These are phyloP conservation scores for Plestiodon gilberti DNA, from an alignment of 2,113 vertebrate species.

Conservation along the genomic window DNA sequence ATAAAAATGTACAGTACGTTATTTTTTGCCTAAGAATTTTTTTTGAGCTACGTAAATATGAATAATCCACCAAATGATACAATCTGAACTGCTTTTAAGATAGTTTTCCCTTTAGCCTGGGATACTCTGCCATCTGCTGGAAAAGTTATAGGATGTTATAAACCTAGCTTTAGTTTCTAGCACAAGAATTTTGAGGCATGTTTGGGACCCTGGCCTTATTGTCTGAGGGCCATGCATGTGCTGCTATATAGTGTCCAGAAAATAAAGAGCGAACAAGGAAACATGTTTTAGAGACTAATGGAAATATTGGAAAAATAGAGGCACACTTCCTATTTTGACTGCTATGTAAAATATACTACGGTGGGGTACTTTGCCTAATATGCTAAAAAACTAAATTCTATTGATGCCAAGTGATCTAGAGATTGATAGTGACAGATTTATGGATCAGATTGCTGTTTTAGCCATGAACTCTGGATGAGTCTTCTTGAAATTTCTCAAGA, in stretches of 20 bases:
- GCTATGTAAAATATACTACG: not conserved
- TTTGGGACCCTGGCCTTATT: not conserved
- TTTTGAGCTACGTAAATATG: not conserved
- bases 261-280: not conserved
- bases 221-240: not conserved
- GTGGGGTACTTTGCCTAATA: not conserved
- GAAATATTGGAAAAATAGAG: not conserved
- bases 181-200: not conserved
- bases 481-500: not conserved
- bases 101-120: slow-evolving; percentile 24
- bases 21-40: not conserved
- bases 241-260: not conserved
- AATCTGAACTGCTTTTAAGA: not conserved
- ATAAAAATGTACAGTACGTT: not conserved
- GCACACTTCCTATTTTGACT: not conserved
- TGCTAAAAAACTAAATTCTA: not conserved
- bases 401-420: not conserved
- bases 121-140: slow-evolving; percentile 79
- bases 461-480: not conserved
- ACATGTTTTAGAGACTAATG: not conserved
- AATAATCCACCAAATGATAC: not conserved
- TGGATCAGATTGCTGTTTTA: not conserved
- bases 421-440: not conserved
- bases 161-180: not conserved
- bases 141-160: not conserved